phyloP scores from a whole-genome alignment of 2,888 invertebrate species.

The Spatulosminthurus flaviceps region DNA sequence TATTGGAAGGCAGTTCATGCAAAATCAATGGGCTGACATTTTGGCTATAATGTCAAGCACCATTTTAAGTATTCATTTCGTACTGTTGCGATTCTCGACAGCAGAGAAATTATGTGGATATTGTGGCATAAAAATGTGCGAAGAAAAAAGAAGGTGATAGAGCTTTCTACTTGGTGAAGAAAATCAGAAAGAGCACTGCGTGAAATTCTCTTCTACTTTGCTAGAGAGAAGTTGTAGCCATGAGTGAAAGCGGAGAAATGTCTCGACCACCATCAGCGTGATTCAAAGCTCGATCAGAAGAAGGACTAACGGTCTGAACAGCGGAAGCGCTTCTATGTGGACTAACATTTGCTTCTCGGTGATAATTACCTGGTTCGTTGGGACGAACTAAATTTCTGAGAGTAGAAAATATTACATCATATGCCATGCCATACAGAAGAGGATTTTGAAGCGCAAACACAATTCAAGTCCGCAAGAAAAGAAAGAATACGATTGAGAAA shows the following conservation, averaged over 20 bases:
- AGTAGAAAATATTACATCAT: slow-evolving; percentile 32
- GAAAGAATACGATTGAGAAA: not conserved
- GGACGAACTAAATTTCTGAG: slow-evolving; percentile 43
- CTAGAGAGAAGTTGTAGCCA: slow-evolving; percentile 6
- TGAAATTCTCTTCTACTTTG: not conserved
- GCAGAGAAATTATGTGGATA: too few relatives aligned
- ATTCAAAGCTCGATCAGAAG: slow-evolving; percentile 25
- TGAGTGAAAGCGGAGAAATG: slow-evolving; percentile 2
- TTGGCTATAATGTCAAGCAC: too few relatives aligned
- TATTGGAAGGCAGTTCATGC: too few relatives aligned
- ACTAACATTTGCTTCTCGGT: slow-evolving; percentile 4
- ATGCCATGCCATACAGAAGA: not conserved
- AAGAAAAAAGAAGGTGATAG: not conserved
- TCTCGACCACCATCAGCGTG: not conserved
- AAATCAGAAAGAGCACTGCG: not conserved
- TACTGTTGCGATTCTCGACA: too few relatives aligned
- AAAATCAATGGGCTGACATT: too few relatives aligned
- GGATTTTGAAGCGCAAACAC: slow-evolving; percentile 12
- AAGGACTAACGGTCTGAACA: not conserved
- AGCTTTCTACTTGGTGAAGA: not conserved
- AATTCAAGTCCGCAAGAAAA: slow-evolving; percentile 18
- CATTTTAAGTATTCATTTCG: too few relatives aligned
- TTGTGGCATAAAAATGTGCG: not conserved
- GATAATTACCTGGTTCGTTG: slow-evolving; percentile 41
- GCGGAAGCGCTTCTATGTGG: not conserved